Evolutionary conservation across 2,797 vertebrate species (phyloP).

Genomic region (Yasuhikotakia modesta): DNA sequence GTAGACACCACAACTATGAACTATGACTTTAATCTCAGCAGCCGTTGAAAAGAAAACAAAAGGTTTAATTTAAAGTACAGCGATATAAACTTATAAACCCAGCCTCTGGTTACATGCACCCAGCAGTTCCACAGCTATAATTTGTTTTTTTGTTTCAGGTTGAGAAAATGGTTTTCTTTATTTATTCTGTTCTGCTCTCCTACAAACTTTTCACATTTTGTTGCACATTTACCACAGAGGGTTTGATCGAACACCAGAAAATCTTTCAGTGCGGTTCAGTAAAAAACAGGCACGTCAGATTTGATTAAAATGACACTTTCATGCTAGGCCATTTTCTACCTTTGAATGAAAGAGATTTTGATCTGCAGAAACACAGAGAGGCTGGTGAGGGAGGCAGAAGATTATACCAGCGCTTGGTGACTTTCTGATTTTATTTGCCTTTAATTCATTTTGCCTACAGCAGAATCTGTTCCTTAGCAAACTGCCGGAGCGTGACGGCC

Average conservation of each 20-base stretch:
- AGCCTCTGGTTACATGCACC: neutral
- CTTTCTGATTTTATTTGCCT: conserved; percentile 20
- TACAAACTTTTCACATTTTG: conserved; percentile 7
- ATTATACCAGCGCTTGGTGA: conserved; percentile 23
- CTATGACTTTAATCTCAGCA: neutral
- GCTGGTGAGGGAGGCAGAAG: neutral
- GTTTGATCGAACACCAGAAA: conserved; percentile 8
- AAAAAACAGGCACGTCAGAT: conserved; percentile 5
- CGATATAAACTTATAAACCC: neutral
- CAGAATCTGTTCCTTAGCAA: conserved; percentile 5
- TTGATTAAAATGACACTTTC: conserved; percentile 9
- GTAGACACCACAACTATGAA: no score
- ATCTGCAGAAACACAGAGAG: neutral
- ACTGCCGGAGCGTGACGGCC: conserved; percentile 2
- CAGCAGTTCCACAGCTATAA: neutral
- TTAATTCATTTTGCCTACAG: conserved; percentile 35
- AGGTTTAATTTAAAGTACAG: neutral
- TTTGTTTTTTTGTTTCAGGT: neutral
- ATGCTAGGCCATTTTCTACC: neutral
- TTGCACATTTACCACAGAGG: neutral
- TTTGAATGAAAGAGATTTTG: conserved; percentile 23
- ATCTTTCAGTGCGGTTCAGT: neutral
- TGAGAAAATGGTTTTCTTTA: neutral
- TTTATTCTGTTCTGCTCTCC: neutral
- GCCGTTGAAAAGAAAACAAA: conserved; percentile 9